A percentile compares a stretch with the other conserved stretches of the same genome.
phyloP scores from a whole-genome alignment of 2,797 vertebrate genomes.

The Epinephelus coioides region DNA sequence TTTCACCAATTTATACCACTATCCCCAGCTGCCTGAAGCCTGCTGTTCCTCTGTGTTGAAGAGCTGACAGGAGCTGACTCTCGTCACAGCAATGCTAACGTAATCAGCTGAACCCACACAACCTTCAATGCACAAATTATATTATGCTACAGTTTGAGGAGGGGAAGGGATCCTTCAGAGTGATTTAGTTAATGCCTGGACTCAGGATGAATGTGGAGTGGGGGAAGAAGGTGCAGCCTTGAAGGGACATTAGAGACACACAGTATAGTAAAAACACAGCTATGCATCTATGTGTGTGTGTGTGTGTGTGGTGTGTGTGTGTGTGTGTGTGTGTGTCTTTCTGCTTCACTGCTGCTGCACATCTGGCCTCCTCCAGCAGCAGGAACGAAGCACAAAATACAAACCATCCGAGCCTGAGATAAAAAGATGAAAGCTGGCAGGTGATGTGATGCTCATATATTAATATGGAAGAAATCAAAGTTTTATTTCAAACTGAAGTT shows the following conservation, averaged over 20 bases:
- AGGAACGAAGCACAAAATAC: slow-evolving; percentile 10
- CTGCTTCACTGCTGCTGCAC: slow-evolving; percentile 39
- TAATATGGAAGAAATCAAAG: slow-evolving; percentile 34
- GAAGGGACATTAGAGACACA: slow-evolving; percentile 37
- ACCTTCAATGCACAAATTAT: slow-evolving; percentile 83
- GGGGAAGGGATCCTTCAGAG: slow-evolving; percentile 59
- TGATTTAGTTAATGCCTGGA: slow-evolving; percentile 77
- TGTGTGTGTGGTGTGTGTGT: slow-evolving; percentile 6
- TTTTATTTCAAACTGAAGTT: slow-evolving; percentile 34
- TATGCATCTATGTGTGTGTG: neutral
- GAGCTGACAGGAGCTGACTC: slow-evolving; percentile 72
- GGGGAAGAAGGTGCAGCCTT: slow-evolving; percentile 56
- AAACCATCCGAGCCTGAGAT: slow-evolving; percentile 31
- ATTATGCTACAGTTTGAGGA: slow-evolving; percentile 69
- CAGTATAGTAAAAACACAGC: slow-evolving; percentile 13
- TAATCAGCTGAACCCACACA: slow-evolving; percentile 78
- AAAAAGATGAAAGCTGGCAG: slow-evolving; percentile 48
- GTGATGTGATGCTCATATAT: slow-evolving; percentile 46
- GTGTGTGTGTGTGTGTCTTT: slow-evolving; percentile 19
- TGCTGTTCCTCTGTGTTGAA: slow-evolving; percentile 61
- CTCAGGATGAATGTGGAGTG: slow-evolving; percentile 40
- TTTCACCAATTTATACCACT: slow-evolving; percentile 13
- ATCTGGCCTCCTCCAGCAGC: slow-evolving; percentile 39
- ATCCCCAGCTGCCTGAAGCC: slow-evolving; percentile 16
- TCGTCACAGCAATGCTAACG: slow-evolving; percentile 73